phyloP scores from a whole-genome alignment of 1,140 invertebrate species.

The Paraescarpia echinospica region DNA sequence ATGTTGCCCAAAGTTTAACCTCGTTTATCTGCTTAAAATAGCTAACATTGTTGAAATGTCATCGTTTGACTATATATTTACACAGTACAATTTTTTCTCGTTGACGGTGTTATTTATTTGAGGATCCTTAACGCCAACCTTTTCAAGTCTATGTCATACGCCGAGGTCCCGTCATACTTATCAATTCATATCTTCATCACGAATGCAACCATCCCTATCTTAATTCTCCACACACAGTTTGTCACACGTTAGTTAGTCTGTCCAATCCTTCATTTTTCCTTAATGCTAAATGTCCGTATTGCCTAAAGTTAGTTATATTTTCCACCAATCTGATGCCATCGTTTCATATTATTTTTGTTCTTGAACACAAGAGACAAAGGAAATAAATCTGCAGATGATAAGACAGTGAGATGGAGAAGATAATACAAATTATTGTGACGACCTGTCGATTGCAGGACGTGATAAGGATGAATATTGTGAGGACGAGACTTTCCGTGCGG shows the following conservation, averaged over 20 bases:
- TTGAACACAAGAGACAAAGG: not conserved
- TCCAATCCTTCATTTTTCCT: not conserved
- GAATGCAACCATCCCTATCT: not conserved
- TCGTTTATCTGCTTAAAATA: too few relatives aligned
- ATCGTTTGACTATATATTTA: too few relatives aligned
- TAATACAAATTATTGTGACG: not conserved
- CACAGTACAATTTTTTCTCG: too few relatives aligned
- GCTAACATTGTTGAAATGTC: too few relatives aligned
- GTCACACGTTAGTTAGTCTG: not conserved
- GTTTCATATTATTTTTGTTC: not conserved
- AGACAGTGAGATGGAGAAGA: not conserved
- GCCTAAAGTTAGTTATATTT: not conserved
- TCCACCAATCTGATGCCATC: not conserved
- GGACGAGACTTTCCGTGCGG: constrained; percentile 14
- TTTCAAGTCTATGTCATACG: too few relatives aligned
- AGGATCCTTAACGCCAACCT: too few relatives aligned
- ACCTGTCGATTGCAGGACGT: not conserved
- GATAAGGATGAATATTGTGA: constrained; percentile 22
- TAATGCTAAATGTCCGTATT: not conserved
- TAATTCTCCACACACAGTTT: not conserved
- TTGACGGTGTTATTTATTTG: too few relatives aligned
- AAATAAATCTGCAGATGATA: not conserved
- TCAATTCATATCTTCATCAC: not conserved
- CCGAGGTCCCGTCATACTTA: not conserved
- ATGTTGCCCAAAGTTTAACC: too few relatives aligned